Evolutionary conservation across 2,888 invertebrate genomes (phyloP), one percentile per base, ranked within the genome.

Genomic region (Ecliptopera silaceata): DNA sequence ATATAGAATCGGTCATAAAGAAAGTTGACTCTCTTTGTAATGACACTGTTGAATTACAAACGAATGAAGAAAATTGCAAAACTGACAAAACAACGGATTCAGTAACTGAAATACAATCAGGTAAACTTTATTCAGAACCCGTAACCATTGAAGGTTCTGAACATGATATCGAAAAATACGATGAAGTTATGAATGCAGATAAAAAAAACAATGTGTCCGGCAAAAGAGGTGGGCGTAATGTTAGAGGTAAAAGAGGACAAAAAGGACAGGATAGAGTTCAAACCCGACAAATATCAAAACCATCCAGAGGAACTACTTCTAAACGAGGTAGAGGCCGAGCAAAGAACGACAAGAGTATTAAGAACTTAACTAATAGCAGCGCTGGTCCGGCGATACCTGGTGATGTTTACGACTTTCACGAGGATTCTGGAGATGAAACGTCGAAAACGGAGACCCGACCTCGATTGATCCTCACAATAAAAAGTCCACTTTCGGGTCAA

Each of bases 381-480:
- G 92, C 92, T 60, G 93, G 89, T 67, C 36, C 36, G 8, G 93
- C 93, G 68, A 84, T 93, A 45, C 92, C 94, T 0, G 94, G 95
- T 8, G 97, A 97, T 75, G 93, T 98, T 2, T 98, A 97, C 77
- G 97, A 97, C 79, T 98, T 98, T 78, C 95, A 96, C 67, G 97
- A 97, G 75, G 97, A 97, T 79, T 96, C 96, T 4, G 95, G 95
- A 36, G 97, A 97, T 74, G 96, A 96, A 74, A 92, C 89, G 41
- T 82, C 86, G 13, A 92, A 88, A 71, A 69, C 75, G 41, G 93
- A 94, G 74, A 83, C 92, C 52, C 92, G 96, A 17, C 96, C 96
- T 0, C 92, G 97, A 36, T 85, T 96, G 42, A 96, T 97, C 66
- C 88, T 97, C 39, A 97, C 96, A 0, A 97, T 96, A 58, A 97